A percentile compares a stretch with the other conserved stretches of the same genome.
Evolutionary conservation across 2,888 invertebrate species (phyloP).

Genomic region (Junonia oenone): DNA sequence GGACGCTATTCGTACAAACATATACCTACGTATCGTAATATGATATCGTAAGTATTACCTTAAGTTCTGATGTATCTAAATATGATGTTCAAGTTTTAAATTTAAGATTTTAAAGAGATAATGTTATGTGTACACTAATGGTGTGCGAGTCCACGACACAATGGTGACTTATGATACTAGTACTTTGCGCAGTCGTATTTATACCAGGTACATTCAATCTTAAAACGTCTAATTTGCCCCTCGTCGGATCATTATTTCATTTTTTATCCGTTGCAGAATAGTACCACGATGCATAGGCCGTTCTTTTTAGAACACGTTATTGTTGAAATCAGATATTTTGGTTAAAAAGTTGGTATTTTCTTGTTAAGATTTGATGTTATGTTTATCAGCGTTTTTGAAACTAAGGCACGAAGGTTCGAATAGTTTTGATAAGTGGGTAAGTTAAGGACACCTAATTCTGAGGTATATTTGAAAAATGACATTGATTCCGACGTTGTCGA

Average conservation of each 20-base stretch:
- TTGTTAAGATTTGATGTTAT: too few species aligned
- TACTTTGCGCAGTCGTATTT: conserved; percentile 50
- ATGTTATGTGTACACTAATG: background rate
- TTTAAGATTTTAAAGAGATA: background rate
- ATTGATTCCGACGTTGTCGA: too few species aligned
- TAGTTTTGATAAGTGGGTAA: too few species aligned
- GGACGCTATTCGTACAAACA: too few species aligned
- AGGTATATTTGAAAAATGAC: too few species aligned
- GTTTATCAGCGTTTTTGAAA: too few species aligned
- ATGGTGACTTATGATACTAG: conserved; percentile 51
- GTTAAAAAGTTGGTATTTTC: too few species aligned
- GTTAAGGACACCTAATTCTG: too few species aligned
- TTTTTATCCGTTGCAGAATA: background rate
- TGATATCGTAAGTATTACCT: too few species aligned
- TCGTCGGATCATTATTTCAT: conserved; percentile 50
- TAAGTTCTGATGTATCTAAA: background rate
- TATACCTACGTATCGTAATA: too few species aligned
- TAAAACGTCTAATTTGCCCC: conserved; percentile 63
- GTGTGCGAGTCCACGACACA: conserved; percentile 28
- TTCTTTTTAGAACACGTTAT: background rate
- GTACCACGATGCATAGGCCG: background rate
- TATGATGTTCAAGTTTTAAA: background rate
- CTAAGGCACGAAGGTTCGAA: too few species aligned
- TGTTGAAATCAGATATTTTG: too few species aligned
- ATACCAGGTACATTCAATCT: conserved; percentile 46